These are phyloP conservation scores for Nematolebias whitei DNA, from an alignment of 2,113 vertebrate genomes.

Conservation along the genomic window DNA sequence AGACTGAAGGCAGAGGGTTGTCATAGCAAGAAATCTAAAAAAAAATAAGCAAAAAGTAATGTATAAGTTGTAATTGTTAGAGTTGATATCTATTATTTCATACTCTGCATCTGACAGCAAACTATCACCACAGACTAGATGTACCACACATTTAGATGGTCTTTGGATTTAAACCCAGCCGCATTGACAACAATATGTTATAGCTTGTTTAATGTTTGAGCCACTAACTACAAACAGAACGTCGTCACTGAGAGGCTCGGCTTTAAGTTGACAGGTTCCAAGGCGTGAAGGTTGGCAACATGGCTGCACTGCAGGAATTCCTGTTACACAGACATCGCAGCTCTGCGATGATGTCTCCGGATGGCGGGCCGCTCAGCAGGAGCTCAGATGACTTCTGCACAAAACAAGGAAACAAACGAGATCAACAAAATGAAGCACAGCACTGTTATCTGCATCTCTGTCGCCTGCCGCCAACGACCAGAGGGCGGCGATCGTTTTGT, in stretches of 20 bases:
- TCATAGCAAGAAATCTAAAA: conserved; percentile 48
- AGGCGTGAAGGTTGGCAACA: conserved; percentile 55
- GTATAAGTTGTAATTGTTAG: conserved; percentile 38
- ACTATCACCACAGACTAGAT: conserved; percentile 37
- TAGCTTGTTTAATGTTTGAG: conserved; percentile 31
- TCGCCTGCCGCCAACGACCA: too few species aligned
- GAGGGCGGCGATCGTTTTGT: too few species aligned
- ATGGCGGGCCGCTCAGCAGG: conserved; percentile 9
- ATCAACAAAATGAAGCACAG: background rate
- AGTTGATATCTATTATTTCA: conserved; percentile 42
- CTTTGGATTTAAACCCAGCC: conserved; percentile 27
- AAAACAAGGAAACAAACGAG: background rate
- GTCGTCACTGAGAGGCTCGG: conserved; percentile 33
- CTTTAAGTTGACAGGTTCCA: conserved; percentile 50
- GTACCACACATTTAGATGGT: conserved; percentile 27
- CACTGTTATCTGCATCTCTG: too few species aligned
- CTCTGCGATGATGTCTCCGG: conserved; percentile 29
- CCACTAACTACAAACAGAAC: conserved; percentile 39
- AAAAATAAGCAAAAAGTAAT: conserved; percentile 53
- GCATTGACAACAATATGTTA: conserved; percentile 17
- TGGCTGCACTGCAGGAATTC: conserved; percentile 41
- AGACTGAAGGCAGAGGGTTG: conserved; percentile 55
- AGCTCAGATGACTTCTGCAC: conserved; percentile 78
- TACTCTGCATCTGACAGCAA: conserved; percentile 22
- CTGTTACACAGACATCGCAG: conserved; percentile 26